These are phyloP conservation scores for Pseudomyrmex cubaensis DNA, from an alignment of 1,140 invertebrate genomes.

Conservation along the genomic window DNA sequence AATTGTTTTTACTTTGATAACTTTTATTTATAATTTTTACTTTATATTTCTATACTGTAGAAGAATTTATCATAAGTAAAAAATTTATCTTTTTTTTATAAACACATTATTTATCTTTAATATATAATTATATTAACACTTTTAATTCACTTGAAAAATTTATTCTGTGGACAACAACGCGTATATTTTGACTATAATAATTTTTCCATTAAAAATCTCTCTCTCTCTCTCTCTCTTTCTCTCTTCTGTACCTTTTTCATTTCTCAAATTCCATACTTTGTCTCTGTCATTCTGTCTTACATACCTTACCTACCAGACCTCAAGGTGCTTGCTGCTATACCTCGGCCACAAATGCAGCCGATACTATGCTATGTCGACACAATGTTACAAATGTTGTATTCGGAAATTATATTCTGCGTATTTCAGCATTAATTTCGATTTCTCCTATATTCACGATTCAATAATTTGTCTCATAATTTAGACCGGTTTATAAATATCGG, in stretches of 20 bases:
- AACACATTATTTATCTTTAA: too few relatives aligned
- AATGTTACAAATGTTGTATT: slow-evolving; percentile 74
- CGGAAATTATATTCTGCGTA: slow-evolving; percentile 76
- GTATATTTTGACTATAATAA: slow-evolving; percentile 9
- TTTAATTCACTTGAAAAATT: too few relatives aligned
- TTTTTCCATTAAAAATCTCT: slow-evolving; percentile 34
- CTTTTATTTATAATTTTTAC: too few relatives aligned
- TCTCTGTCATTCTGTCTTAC: slow-evolving; percentile 71
- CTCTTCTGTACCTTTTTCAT: slow-evolving; percentile 56
- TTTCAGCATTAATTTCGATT: slow-evolving; percentile 76
- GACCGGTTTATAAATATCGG: slow-evolving; percentile 4
- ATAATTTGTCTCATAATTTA: slow-evolving; percentile 17
- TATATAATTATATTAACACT: too few relatives aligned
- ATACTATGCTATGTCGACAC: slow-evolving; percentile 82
- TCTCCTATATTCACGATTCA: neutral
- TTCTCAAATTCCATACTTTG: slow-evolving; percentile 56
- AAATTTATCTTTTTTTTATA: too few relatives aligned
- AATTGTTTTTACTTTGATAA: too few relatives aligned
- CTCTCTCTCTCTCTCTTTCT: slow-evolving; percentile 67
- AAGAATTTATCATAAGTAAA: too few relatives aligned
- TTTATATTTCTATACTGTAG: too few relatives aligned
- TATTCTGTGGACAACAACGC: neutral
- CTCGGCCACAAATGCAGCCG: slow-evolving; percentile 83
- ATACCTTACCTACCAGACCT: slow-evolving; percentile 77
- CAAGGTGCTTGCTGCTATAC: slow-evolving; percentile 84